Conservation (phyloP, 2,888 invertebrate genomes). For the Oscheius sp. region DNA sequence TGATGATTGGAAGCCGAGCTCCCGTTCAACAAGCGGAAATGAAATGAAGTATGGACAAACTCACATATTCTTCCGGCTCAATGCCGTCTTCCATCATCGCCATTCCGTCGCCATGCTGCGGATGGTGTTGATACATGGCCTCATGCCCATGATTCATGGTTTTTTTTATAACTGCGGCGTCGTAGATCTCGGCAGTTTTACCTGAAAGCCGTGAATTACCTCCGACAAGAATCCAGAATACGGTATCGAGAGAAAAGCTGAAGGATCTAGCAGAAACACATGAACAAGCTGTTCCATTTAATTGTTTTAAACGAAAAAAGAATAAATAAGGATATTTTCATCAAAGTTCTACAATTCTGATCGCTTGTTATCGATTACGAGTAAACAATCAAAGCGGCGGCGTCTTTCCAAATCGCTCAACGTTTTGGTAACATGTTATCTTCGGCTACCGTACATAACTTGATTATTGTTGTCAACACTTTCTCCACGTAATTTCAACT, state of each 20-base stretch:
- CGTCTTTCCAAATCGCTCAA: not conserved
- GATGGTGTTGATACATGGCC: constrained; percentile 36
- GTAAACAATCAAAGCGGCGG: no score
- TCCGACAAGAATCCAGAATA: not conserved
- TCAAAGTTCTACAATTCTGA: not conserved
- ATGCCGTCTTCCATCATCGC: constrained; percentile 32
- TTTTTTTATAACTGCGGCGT: not conserved
- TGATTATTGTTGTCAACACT: not conserved
- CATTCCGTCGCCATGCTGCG: constrained; percentile 28
- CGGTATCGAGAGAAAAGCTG: not conserved
- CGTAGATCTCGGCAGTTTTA: not conserved
- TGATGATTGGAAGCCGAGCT: not conserved
- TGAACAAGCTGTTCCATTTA: not conserved
- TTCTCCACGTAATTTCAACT: constrained; percentile 1
- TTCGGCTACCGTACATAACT: not conserved
- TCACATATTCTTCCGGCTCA: constrained; percentile 30
- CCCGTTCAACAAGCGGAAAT: not conserved
- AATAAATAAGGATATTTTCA: not conserved
- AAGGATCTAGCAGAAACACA: not conserved
- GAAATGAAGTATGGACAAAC: not conserved
- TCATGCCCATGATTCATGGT: constrained; percentile 37
- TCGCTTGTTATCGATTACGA: no score
- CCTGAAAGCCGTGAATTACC: not conserved
- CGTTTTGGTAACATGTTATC: not conserved
- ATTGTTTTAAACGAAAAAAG: not conserved